A percentile compares a stretch with the other conserved stretches of the same genome.
Conservation (phyloP, 2,888 invertebrate species). For the Latheticus oryzae region DNA sequence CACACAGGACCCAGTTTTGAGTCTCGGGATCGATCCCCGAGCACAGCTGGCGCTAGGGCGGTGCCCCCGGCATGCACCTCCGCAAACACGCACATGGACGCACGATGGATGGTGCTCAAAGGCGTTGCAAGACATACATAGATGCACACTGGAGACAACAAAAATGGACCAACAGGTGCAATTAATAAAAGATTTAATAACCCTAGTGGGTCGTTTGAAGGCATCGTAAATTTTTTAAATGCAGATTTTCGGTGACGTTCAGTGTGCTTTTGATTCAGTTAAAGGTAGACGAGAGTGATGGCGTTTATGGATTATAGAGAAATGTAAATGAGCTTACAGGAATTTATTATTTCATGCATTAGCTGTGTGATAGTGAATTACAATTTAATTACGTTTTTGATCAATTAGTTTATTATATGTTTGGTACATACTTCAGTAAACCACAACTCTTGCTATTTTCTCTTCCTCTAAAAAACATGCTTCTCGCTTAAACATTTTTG, state of each 20-base stretch:
- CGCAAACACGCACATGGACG: slow-evolving; percentile 40
- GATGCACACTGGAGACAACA: background rate
- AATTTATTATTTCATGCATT: too few relatives aligned
- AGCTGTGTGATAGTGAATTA: too few relatives aligned
- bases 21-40: slow-evolving; percentile 60
- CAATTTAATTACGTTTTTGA: too few relatives aligned
- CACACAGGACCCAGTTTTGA: slow-evolving; percentile 59
- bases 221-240: slow-evolving; percentile 21
- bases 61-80: slow-evolving; percentile 57
- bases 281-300: too few relatives aligned
- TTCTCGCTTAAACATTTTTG: too few relatives aligned
- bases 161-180: slow-evolving; percentile 28
- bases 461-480: too few relatives aligned
- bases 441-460: too few relatives aligned
- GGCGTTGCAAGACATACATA: slow-evolving; percentile 15
- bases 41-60: slow-evolving; percentile 65
- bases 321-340: too few relatives aligned
- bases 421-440: too few relatives aligned
- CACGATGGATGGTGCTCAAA: slow-evolving; percentile 7
- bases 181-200: slow-evolving; percentile 31
- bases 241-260: slow-evolving; percentile 1
- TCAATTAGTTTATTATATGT: too few relatives aligned
- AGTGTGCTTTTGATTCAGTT: too few relatives aligned
- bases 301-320: too few relatives aligned
- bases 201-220: slow-evolving; percentile 5